Conservation (phyloP, 2,888 invertebrate species). For the Penaeus monodon region DNA sequence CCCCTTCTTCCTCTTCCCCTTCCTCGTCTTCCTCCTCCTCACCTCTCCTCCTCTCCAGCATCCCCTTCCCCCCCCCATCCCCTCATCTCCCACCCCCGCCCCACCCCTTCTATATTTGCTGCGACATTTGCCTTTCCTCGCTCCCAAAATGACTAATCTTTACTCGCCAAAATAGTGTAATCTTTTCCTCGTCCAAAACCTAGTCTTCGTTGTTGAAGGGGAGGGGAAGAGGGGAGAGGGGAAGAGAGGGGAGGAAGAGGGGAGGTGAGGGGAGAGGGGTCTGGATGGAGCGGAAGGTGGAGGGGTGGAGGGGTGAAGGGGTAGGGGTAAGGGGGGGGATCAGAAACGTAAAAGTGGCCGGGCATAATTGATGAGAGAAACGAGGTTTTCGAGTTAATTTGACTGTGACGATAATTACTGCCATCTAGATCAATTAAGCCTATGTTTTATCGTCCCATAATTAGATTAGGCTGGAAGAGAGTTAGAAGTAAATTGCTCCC, state of each 20-base stretch:
- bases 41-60: not conserved
- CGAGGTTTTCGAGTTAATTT: constrained; percentile 60
- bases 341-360: constrained; percentile 46
- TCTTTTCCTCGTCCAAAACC: constrained; percentile 16
- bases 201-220: too few relatives aligned
- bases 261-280: too few relatives aligned
- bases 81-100: not conserved
- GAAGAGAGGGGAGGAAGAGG: too few relatives aligned
- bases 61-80: not conserved
- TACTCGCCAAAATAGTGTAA: constrained; percentile 40
- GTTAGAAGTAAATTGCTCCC: constrained; percentile 56
- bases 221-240: too few relatives aligned
- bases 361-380: constrained; percentile 57
- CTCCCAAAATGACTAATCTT: constrained; percentile 36
- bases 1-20: not conserved
- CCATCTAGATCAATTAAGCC: constrained; percentile 60
- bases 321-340: not conserved
- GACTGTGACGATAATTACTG: constrained; percentile 60
- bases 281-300: too few relatives aligned
- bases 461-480: constrained; percentile 54
- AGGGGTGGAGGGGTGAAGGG: too few relatives aligned
- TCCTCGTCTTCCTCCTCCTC: not conserved
- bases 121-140: constrained; percentile 23
- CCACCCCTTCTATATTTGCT: not conserved
- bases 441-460: constrained; percentile 57